Conservation (phyloP, 2,888 invertebrate genomes). For the Sturmia bella region DNA sequence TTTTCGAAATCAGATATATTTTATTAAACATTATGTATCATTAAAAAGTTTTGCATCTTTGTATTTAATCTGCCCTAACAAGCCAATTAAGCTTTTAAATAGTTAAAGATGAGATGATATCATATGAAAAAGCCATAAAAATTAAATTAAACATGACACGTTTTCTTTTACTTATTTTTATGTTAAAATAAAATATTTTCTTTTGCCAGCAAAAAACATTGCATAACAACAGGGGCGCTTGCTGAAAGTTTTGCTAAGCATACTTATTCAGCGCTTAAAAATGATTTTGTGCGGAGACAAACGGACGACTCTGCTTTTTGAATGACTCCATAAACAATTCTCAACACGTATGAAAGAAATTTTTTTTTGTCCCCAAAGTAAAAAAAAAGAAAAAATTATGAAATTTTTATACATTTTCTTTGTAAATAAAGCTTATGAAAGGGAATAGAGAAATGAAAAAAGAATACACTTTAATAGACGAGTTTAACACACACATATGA, state of each 20-base stretch:
- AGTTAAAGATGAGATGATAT: constrained; percentile 4
- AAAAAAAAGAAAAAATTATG: constrained; percentile 20
- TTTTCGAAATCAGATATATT: too few relatives aligned
- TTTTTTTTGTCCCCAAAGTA: constrained; percentile 32
- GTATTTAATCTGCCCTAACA: too few relatives aligned
- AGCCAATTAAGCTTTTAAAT: neutral
- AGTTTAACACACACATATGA: neutral
- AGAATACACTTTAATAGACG: neutral
- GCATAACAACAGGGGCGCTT: constrained; percentile 15
- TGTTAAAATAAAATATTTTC: constrained; percentile 16
- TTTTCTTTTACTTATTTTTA: constrained; percentile 7
- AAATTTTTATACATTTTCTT: constrained; percentile 44
- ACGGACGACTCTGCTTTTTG: constrained; percentile 9
- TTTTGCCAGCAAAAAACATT: neutral
- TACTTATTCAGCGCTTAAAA: neutral
- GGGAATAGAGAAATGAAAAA: constrained; percentile 4
- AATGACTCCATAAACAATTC: constrained; percentile 44
- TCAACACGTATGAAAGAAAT: constrained; percentile 48
- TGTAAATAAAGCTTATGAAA: constrained; percentile 52
- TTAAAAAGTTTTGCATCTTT: too few relatives aligned
- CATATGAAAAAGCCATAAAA: constrained; percentile 18
- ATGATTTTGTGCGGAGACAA: neutral
- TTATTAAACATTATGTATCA: too few relatives aligned
- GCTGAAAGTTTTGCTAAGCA: neutral
- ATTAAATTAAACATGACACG: constrained; percentile 39